These are phyloP conservation scores for Thamnophis elegans DNA, from an alignment of 2,797 vertebrate genomes.

Conservation along the genomic window DNA sequence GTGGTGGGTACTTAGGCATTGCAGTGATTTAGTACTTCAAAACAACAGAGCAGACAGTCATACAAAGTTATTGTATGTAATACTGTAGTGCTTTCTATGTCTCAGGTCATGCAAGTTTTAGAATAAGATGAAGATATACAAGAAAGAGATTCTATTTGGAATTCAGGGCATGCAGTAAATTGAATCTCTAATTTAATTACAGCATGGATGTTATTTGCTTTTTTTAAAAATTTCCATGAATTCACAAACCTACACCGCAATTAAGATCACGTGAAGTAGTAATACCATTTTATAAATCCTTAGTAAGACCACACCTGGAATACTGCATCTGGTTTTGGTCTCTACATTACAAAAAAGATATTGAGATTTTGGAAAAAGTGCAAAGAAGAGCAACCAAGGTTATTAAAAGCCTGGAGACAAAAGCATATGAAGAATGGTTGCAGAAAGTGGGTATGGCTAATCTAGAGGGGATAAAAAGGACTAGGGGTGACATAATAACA, in stretches of 20 bases:
- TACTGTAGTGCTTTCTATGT: accelerated
- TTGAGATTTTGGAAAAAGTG: not conserved
- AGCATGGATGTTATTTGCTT: not conserved
- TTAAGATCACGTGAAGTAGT: not conserved
- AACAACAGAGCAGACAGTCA: not conserved
- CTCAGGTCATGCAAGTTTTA: accelerated
- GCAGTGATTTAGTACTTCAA: not conserved
- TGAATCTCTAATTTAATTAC: not conserved
- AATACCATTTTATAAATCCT: not conserved
- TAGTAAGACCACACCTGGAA: not conserved
- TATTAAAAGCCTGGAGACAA: not conserved
- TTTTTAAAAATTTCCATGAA: not conserved
- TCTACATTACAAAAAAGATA: not conserved
- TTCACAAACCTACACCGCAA: not conserved
- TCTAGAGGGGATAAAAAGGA: not conserved
- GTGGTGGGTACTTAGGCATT: not conserved
- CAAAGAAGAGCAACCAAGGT: not conserved
- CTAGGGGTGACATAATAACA: not conserved
- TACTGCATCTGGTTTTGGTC: not conserved
- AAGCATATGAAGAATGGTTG: not conserved
- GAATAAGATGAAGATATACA: not conserved
- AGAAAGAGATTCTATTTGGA: accelerated
- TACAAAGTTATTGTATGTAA: not conserved
- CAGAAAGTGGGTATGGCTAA: not conserved
- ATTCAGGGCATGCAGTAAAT: not conserved